These are phyloP conservation scores for Eulemur albifrons DNA, from an alignment of 2,797 vertebrate species.

Conservation along the genomic window DNA sequence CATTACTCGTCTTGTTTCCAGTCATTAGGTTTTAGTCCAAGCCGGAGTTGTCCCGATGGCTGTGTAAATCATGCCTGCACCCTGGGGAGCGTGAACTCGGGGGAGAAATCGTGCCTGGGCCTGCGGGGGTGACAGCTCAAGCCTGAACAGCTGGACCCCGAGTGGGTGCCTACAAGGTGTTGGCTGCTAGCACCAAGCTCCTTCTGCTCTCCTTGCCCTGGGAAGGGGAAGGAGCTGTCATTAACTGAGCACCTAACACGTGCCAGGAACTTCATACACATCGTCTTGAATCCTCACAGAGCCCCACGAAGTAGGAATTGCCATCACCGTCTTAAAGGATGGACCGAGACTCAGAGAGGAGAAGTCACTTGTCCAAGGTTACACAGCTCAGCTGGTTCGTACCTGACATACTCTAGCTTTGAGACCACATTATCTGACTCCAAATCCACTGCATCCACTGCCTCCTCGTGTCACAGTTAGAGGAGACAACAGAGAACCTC, in stretches of 20 bases:
- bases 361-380: neutral
- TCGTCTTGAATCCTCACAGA: neutral
- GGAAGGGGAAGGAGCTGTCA: neutral
- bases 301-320: neutral
- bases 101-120: neutral
- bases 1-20: conserved; percentile 63
- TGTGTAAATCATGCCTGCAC: conserved; percentile 48
- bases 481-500: neutral
- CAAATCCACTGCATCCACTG: neutral
- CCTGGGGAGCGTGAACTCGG: conserved; percentile 22
- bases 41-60: conserved; percentile 48
- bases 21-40: conserved; percentile 72
- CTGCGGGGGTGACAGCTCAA: neutral
- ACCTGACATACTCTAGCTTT: neutral
- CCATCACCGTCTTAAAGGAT: neutral
- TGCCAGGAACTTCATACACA: neutral
- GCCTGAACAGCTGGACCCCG: neutral
- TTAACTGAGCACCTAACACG: neutral
- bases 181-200: rapidly evolving
- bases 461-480: neutral
- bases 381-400: neutral
- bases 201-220: neutral
- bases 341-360: neutral
- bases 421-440: neutral
- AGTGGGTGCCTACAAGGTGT: neutral